Conservation (phyloP, 2,113 vertebrate species). For the Peromyscus maniculatus region DNA sequence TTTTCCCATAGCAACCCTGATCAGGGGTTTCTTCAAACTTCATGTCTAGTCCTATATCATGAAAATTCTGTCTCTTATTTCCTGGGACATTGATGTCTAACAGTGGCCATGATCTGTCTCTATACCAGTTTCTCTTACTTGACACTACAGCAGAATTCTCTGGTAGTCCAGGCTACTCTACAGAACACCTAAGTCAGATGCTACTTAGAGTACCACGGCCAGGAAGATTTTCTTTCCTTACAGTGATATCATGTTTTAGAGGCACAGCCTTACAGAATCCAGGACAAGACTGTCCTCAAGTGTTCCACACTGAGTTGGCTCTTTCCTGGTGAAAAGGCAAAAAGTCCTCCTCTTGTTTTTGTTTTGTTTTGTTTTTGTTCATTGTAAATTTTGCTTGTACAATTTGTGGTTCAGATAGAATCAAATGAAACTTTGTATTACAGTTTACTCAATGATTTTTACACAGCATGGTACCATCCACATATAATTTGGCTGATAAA, state of each 20-base stretch:
- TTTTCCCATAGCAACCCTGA: not conserved
- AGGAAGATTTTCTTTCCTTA: not conserved
- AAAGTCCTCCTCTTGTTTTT: not conserved
- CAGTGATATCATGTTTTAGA: not conserved
- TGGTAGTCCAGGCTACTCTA: not conserved
- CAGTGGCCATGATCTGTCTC: not conserved
- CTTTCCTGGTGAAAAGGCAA: not conserved
- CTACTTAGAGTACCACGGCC: rapidly evolving
- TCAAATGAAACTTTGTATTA: not conserved
- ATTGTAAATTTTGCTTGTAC: not conserved
- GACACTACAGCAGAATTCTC: rapidly evolving
- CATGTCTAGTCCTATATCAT: rapidly evolving
- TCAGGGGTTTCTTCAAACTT: too few species aligned
- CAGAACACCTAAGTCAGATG: not conserved
- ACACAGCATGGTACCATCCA: not conserved
- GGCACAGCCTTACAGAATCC: not conserved
- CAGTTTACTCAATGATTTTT: not conserved
- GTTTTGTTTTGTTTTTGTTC: not conserved
- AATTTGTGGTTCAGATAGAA: not conserved
- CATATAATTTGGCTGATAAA: not conserved
- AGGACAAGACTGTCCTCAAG: not conserved
- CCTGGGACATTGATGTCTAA: not conserved
- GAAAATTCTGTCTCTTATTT: not conserved
- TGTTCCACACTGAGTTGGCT: not conserved
- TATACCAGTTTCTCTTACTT: not conserved